A percentile compares a stretch with the other conserved stretches of the same genome.
Evolutionary conservation across 1,140 invertebrate genomes (phyloP).

Genomic region (Drosophila micromelanica): DNA sequence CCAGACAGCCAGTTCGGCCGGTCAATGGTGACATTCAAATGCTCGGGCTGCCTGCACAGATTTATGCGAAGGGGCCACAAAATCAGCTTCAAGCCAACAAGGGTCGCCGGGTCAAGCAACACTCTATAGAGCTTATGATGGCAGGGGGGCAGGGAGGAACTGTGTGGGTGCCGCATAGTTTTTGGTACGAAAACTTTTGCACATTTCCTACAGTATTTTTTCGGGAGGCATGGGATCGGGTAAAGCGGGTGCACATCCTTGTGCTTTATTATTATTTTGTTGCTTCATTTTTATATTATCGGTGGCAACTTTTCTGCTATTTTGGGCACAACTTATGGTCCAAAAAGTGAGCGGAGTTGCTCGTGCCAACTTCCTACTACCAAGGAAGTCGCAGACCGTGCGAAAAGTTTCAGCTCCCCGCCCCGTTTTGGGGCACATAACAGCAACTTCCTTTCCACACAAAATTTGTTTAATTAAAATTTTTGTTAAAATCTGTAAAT

Average conservation of each 20-base stretch:
- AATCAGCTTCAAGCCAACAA: not conserved
- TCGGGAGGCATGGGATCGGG: not conserved
- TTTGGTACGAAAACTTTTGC: slow-evolving; percentile 39
- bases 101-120: slow-evolving; percentile 9
- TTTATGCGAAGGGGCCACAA: slow-evolving; percentile 61
- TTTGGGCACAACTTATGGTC: slow-evolving; percentile 79
- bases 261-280: slow-evolving; percentile 65
- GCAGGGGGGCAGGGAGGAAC: not conserved
- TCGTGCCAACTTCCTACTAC: slow-evolving; percentile 74
- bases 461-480: slow-evolving; percentile 83
- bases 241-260: slow-evolving; percentile 34
- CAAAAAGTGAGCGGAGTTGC: slow-evolving; percentile 64
- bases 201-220: slow-evolving; percentile 54
- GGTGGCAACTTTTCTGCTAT: slow-evolving; percentile 79
- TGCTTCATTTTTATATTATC: slow-evolving; percentile 74
- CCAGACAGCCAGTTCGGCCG: slow-evolving; percentile 27
- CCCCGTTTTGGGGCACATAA: slow-evolving; percentile 27
- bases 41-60: slow-evolving; percentile 56
- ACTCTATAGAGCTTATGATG: not conserved
- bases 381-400: slow-evolving; percentile 76
- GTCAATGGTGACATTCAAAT: slow-evolving; percentile 73
- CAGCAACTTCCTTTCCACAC: slow-evolving; percentile 73
- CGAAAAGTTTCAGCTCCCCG: slow-evolving; percentile 50
- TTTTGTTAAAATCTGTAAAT: slow-evolving; percentile 82
- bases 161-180: slow-evolving; percentile 38